Evolutionary conservation across 2,888 invertebrate genomes (phyloP), one percentile per base, ranked within the genome.

Genomic region (Taenaris catops): DNA sequence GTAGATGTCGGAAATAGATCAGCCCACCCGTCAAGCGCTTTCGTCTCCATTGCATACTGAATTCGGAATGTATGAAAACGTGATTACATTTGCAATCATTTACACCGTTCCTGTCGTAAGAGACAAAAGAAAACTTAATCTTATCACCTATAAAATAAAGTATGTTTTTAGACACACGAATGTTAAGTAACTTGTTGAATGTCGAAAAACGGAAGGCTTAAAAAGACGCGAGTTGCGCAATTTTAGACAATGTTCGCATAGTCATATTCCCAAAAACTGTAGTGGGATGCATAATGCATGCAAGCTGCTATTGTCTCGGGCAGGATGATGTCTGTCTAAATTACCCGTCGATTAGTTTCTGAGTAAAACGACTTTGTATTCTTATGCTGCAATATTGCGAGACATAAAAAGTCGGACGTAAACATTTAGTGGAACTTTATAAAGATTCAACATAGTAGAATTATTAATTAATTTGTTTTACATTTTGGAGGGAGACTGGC

Each of bases 271-370:
- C 40, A 48, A 51, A 42, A 46, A 38, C 38, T 26, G 44, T 25
- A 36, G 40, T 21, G 35, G 32, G 40, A 55, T 60, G 57, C 59
- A 63, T 63, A 55, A 72, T 63, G 64, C 67, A 69, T 63, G 49
- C 39, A 35, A 19, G 39, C 34, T 19, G 40, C 48, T 42, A 57
- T 63, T 63, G 61, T 67, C 49, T 49, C 34, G 23, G 29, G 51
- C 48, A 49, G 50, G 47, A 68, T 71, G 78, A 78, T 72, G 69
- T 72, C 55, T 70, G 69, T 66, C 75, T 67, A 81, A 81, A 81
- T 81, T 80, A 65, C 58, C 40, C 54, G 55, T 11, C 75, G 74
- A 81, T 81, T 83, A 83, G 68, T 66, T 81, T 81, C 83, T 52
- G 29, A 53, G 78, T 68, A 80, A 63, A 44, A 40, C 45, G 41